These are phyloP conservation scores for Protophormia terraenovae DNA, from an alignment of 2,888 invertebrate species.

Conservation along the genomic window DNA sequence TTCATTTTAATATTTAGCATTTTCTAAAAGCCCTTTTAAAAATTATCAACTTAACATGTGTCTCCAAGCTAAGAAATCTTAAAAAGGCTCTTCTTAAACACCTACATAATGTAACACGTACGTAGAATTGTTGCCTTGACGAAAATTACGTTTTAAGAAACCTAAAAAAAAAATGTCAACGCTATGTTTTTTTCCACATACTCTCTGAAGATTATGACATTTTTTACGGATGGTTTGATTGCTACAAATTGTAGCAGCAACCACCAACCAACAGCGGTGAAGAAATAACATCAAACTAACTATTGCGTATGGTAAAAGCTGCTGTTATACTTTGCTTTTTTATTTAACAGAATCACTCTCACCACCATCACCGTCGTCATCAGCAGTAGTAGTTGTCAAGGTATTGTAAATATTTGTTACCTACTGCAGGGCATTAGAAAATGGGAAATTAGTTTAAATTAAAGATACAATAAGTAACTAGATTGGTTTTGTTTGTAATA, in stretches of 20 bases:
- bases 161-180: not conserved
- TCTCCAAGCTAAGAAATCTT: not conserved
- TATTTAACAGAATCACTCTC: not conserved
- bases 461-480: not conserved
- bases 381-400: conserved; percentile 39
- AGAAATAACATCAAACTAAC: not conserved
- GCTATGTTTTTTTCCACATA: not conserved
- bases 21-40: conserved; percentile 5
- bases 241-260: not conserved
- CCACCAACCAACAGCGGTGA: conserved; percentile 23
- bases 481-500: not conserved
- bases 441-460: conserved; percentile 19
- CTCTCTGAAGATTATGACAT: conserved; percentile 48
- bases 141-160: not conserved
- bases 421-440: conserved; percentile 12
- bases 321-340: not conserved
- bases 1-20: not conserved
- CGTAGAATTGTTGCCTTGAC: conserved; percentile 39
- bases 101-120: conserved; percentile 27
- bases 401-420: conserved; percentile 50
- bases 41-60: not conserved
- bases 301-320: not conserved
- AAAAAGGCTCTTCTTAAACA: conserved; percentile 10
- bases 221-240: conserved; percentile 35
- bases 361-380: not conserved